These are phyloP conservation scores for Lates calcarifer DNA, from an alignment of 2,113 vertebrate genomes.

Conservation along the genomic window DNA sequence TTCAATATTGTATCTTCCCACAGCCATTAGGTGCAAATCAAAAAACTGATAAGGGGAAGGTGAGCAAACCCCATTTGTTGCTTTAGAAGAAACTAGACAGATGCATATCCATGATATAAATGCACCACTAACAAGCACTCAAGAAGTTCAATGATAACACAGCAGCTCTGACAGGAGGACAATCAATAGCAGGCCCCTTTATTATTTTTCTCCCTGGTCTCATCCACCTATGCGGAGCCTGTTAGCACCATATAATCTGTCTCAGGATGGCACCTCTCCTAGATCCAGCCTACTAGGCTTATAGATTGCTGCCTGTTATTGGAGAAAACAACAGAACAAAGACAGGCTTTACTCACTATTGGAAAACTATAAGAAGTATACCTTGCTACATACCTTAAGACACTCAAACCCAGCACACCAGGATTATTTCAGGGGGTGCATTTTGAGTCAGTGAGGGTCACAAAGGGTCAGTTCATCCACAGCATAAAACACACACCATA, in stretches of 20 bases:
- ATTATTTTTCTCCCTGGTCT: constrained; percentile 65
- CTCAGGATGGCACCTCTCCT: constrained; percentile 75
- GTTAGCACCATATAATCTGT: constrained; percentile 79
- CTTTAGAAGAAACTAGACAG: not conserved
- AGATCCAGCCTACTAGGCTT: constrained; percentile 58
- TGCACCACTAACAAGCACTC: constrained; percentile 13
- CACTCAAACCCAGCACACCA: constrained; percentile 12
- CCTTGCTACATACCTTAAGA: constrained; percentile 34
- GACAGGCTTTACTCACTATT: constrained; percentile 42
- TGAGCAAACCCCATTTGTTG: not conserved
- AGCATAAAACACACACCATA: not conserved
- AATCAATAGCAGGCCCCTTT: constrained; percentile 74
- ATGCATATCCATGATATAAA: constrained; percentile 16
- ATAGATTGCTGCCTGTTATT: constrained; percentile 70
- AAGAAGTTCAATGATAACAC: constrained; percentile 45
- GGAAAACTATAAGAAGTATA: constrained; percentile 46
- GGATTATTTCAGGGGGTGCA: constrained; percentile 9
- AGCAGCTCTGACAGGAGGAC: constrained; percentile 49
- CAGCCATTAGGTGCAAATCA: not conserved
- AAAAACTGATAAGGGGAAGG: not conserved
- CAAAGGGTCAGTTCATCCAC: not conserved
- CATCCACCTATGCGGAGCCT: constrained; percentile 72
- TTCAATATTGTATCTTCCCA: not conserved
- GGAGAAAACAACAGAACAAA: constrained; percentile 61
- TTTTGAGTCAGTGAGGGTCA: constrained; percentile 1